Percentiles rank a stretch among this genome's conserved stretches.
Evolutionary conservation across 2,113 vertebrate species (phyloP).

Genomic region (Labrus mixtus): DNA sequence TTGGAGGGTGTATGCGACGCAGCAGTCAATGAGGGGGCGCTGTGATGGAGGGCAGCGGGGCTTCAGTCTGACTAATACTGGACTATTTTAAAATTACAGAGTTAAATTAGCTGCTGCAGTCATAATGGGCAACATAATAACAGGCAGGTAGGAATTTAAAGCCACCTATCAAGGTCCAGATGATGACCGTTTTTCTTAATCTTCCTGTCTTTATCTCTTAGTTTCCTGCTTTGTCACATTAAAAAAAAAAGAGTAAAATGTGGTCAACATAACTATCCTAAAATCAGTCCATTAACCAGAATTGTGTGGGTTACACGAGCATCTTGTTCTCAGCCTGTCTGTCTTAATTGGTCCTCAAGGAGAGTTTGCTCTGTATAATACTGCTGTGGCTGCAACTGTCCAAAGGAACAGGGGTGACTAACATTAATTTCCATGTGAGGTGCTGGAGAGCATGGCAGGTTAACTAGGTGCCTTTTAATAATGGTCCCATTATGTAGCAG

Average conservation of each 20-base stretch:
- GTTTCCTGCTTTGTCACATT: constrained; percentile 26
- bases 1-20: constrained; percentile 69
- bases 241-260: constrained; percentile 39
- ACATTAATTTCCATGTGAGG: constrained; percentile 77
- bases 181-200: constrained; percentile 55
- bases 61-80: constrained; percentile 76
- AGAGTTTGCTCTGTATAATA: constrained; percentile 60
- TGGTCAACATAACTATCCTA: constrained; percentile 64
- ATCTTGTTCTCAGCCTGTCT: constrained; percentile 69
- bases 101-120: constrained; percentile 72
- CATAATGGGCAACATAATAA: constrained; percentile 50
- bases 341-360: constrained; percentile 79
- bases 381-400: constrained; percentile 53
- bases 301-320: constrained; percentile 63
- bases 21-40: constrained; percentile 68
- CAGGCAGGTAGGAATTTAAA: constrained; percentile 49
- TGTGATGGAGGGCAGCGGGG: constrained; percentile 64
- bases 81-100: constrained; percentile 80
- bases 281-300: constrained; percentile 68
- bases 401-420: constrained; percentile 64
- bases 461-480: constrained; percentile 80
- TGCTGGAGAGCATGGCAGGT: constrained; percentile 73
- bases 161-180: constrained; percentile 56
- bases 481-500: constrained; percentile 77
- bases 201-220: constrained; percentile 18